These are phyloP conservation scores for Zoanthus gigantus DNA, from an alignment of 92 coral and sea anemone species.

Conservation along the genomic window DNA sequence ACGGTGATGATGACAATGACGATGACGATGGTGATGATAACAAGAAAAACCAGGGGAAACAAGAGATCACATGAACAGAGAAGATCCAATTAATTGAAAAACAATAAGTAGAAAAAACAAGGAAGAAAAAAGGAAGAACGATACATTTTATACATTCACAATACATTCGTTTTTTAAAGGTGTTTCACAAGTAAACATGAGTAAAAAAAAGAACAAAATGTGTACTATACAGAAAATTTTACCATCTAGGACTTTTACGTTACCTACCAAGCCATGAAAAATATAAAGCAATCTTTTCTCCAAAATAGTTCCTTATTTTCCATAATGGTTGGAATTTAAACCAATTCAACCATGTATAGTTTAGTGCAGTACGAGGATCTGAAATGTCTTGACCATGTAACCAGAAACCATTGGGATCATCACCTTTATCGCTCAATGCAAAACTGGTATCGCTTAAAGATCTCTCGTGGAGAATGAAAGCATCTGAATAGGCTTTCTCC, in stretches of 20 bases:
- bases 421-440: conserved; percentile 71
- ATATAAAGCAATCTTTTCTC: conserved; percentile 94
- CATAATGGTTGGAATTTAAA: conserved; percentile 93
- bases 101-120: too few species aligned
- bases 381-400: conserved; percentile 76
- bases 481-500: conserved; percentile 90
- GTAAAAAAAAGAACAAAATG: too few species aligned
- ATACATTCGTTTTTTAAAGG: too few species aligned
- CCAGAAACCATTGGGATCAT: conserved; percentile 65
- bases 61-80: background rate
- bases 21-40: background rate
- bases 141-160: too few species aligned
- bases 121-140: too few species aligned
- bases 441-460: conserved; percentile 77
- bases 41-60: background rate
- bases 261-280: conserved; percentile 95
- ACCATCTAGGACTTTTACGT: too few species aligned
- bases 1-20: background rate
- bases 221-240: too few species aligned
- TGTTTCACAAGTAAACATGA: too few species aligned
- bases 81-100: background rate
- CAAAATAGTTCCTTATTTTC: conserved; percentile 97
- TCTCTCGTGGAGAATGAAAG: conserved; percentile 85
- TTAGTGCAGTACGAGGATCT: conserved; percentile 85
- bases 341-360: conserved; percentile 88